These are phyloP conservation scores for Leptopilina drosophilae DNA, from an alignment of 2,888 invertebrate genomes.

Conservation along the genomic window DNA sequence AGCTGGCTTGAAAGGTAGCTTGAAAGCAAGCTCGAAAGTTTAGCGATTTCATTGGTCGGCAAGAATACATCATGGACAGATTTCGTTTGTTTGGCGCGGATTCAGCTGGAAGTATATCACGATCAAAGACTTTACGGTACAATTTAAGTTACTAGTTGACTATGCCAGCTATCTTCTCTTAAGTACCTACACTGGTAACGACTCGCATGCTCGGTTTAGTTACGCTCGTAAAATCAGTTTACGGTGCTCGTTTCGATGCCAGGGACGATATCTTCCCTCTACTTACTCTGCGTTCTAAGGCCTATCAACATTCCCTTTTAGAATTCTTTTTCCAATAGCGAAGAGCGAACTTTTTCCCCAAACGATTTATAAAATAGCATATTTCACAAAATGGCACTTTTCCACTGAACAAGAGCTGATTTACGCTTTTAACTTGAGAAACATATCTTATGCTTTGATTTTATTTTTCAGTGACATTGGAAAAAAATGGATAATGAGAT, in stretches of 20 bases:
- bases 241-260: constrained; percentile 38
- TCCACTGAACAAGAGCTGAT: constrained; percentile 8
- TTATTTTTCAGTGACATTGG: background rate
- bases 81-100: background rate
- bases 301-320: constrained; percentile 34
- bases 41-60: constrained; percentile 24
- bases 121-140: constrained; percentile 37
- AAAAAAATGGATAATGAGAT: background rate
- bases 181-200: constrained; percentile 38
- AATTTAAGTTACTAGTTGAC: constrained; percentile 39
- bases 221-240: constrained; percentile 39
- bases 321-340: constrained; percentile 38
- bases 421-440: background rate
- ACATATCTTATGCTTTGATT: background rate
- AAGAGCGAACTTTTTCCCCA: background rate
- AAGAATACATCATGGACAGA: constrained; percentile 36
- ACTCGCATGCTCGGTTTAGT: constrained; percentile 41
- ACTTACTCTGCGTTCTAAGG: constrained; percentile 29
- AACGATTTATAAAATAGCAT: constrained; percentile 23
- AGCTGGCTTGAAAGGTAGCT: no score
- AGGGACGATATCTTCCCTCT: constrained; percentile 31
- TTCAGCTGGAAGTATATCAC: constrained; percentile 4
- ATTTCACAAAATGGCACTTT: constrained; percentile 21
- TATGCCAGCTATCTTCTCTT: constrained; percentile 38
- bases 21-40: no score